Conservation (phyloP, 2,113 vertebrate species). For the Misgurnus mizolepis region DNA sequence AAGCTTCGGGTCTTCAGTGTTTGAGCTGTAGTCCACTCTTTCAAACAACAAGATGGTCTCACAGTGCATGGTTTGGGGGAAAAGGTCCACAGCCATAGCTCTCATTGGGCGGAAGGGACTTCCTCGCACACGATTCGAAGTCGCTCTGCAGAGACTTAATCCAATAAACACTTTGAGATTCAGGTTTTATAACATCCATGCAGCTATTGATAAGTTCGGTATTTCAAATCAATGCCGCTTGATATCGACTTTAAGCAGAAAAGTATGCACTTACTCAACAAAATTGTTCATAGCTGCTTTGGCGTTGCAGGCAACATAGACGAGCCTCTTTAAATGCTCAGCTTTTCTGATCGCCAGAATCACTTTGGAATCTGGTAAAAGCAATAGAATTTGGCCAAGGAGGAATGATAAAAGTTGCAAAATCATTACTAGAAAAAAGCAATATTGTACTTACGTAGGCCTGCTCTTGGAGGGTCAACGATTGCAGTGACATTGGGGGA, state of each 20-base stretch:
- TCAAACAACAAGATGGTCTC: slow-evolving; percentile 91
- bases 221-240: neutral
- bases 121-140: slow-evolving; percentile 92
- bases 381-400: neutral
- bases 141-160: slow-evolving; percentile 81
- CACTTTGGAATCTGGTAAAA: slow-evolving; percentile 87
- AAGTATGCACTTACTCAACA: slow-evolving; percentile 84
- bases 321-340: slow-evolving; percentile 85
- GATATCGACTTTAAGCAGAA: neutral
- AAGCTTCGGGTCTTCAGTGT: neutral
- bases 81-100: slow-evolving; percentile 91
- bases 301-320: slow-evolving; percentile 94
- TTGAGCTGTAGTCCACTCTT: slow-evolving; percentile 74
- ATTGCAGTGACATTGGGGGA: slow-evolving; percentile 81
- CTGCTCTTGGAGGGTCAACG: slow-evolving; percentile 91
- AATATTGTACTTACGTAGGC: slow-evolving; percentile 84
- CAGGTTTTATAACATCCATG: neutral
- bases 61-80: slow-evolving; percentile 92
- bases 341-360: slow-evolving; percentile 90
- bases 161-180: neutral
- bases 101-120: slow-evolving; percentile 82
- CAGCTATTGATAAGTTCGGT: too few relatives aligned
- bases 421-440: neutral
- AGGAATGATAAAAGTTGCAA: neutral
- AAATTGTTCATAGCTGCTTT: slow-evolving; percentile 96